A percentile compares a stretch with the other conserved stretches of the same genome.
Evolutionary conservation across 2,888 invertebrate genomes (phyloP).

Genomic region (Steinernema scapterisci): DNA sequence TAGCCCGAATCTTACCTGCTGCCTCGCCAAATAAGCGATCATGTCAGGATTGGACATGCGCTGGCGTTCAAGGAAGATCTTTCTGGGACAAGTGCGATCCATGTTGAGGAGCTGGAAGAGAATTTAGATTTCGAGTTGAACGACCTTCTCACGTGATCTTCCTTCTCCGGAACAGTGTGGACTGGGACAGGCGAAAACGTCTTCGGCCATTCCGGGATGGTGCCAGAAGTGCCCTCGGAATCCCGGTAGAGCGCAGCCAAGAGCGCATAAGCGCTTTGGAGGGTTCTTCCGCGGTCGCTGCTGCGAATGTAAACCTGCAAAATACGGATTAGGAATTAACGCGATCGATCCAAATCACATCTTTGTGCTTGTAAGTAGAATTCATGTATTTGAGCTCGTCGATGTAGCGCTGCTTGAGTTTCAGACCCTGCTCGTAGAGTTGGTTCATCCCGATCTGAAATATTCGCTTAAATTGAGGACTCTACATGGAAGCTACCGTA

Average conservation of each 20-base stretch:
- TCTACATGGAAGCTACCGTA: conserved; percentile 73
- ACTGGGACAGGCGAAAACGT: conserved; percentile 28
- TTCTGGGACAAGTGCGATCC: too few species aligned
- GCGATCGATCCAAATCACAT: background rate
- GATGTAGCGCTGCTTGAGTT: background rate
- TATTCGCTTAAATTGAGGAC: background rate
- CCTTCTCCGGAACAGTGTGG: conserved; percentile 14
- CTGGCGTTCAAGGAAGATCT: too few species aligned
- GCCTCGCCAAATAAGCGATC: too few species aligned
- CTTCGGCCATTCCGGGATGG: conserved; percentile 6
- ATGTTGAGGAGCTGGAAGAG: too few species aligned
- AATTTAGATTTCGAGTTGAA: too few species aligned
- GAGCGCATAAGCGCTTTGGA: conserved; percentile 18
- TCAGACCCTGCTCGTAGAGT: conserved; percentile 23
- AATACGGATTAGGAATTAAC: background rate
- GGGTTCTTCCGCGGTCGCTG: conserved; percentile 21
- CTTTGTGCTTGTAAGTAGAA: background rate
- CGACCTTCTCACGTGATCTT: background rate
- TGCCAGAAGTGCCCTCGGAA: background rate
- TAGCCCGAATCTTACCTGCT: too few species aligned
- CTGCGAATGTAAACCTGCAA: conserved; percentile 31
- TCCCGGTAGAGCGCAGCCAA: conserved; percentile 24
- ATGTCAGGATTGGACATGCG: too few species aligned
- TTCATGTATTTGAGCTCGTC: background rate
- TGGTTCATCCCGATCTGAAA: conserved; percentile 45